Conservation (phyloP, 2,797 vertebrate species). For the Pterois miles region DNA sequence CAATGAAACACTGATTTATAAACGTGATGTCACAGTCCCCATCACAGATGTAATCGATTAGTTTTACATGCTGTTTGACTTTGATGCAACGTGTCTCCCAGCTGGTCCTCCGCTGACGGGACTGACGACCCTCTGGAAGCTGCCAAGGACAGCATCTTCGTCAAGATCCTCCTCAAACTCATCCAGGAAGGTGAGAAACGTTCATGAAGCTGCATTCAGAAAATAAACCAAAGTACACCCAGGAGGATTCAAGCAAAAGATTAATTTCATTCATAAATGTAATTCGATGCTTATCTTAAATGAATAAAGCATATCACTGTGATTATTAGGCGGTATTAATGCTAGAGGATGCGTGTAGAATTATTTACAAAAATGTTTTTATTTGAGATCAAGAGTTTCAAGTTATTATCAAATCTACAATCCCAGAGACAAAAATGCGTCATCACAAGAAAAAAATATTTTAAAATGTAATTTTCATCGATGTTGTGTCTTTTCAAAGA, state of each 20-base stretch:
- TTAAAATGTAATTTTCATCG: too few relatives aligned
- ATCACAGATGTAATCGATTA: neutral
- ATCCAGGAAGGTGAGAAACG: slow-evolving; percentile 89
- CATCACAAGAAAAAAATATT: too few relatives aligned
- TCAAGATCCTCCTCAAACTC: slow-evolving; percentile 94
- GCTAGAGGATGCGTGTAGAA: too few relatives aligned
- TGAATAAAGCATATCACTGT: too few relatives aligned
- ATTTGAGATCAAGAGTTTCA: too few relatives aligned
- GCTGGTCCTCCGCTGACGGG: slow-evolving; percentile 90
- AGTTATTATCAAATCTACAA: too few relatives aligned
- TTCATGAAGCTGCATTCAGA: neutral
- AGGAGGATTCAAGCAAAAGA: neutral
- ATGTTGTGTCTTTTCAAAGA: too few relatives aligned
- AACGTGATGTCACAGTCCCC: neutral
- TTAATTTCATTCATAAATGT: neutral
- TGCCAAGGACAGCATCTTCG: slow-evolving; percentile 93
- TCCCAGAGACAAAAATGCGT: too few relatives aligned
- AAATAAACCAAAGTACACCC: neutral
- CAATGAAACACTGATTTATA: neutral
- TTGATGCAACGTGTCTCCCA: slow-evolving; percentile 50
- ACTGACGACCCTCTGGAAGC: slow-evolving; percentile 94
- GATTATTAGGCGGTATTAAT: too few relatives aligned
- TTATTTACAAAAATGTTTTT: too few relatives aligned
- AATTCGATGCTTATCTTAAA: neutral
- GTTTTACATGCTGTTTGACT: neutral